These are phyloP conservation scores for Sinotaia quadrata DNA, from an alignment of 2,888 invertebrate species.

Conservation along the genomic window DNA sequence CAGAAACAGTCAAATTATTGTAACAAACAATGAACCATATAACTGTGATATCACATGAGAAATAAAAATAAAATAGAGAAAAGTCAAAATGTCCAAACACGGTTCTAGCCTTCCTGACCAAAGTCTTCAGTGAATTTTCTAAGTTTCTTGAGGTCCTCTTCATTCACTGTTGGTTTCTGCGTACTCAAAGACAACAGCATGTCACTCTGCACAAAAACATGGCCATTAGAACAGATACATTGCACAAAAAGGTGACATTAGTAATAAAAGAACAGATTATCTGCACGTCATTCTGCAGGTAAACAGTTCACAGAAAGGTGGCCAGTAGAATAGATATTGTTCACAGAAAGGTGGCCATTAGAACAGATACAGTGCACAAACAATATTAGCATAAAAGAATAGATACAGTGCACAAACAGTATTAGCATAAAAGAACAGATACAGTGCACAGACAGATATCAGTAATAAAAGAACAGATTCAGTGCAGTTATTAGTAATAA, in stretches of 20 bases:
- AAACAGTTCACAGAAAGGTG: too few species aligned
- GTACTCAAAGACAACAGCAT: slow-evolving; percentile 92
- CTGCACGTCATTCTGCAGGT: too few species aligned
- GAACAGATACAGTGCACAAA: neutral
- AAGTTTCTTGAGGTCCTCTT: slow-evolving; percentile 92
- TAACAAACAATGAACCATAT: too few species aligned
- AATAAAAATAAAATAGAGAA: too few species aligned
- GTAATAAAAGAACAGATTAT: too few species aligned
- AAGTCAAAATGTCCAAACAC: neutral
- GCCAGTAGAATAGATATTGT: too few species aligned
- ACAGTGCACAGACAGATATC: slow-evolving; percentile 18
- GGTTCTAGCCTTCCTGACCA: slow-evolving; percentile 88
- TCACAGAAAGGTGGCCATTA: neutral
- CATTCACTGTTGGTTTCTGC: slow-evolving; percentile 98
- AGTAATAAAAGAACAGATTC: too few species aligned
- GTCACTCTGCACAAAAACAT: slow-evolving; percentile 75
- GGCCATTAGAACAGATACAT: neutral
- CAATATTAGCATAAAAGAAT: neutral
- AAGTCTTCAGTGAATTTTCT: slow-evolving; percentile 98
- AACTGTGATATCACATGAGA: too few species aligned
- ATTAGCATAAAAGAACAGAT: too few species aligned
- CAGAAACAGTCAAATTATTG: too few species aligned
- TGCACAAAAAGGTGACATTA: neutral
- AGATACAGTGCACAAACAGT: too few species aligned
- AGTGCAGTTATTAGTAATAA: too few species aligned